Percentiles rank a stretch among this genome's conserved stretches.
These are phyloP conservation scores for Polypterus bichir DNA, from an alignment of 2,113 vertebrate species.

Conservation along the genomic window DNA sequence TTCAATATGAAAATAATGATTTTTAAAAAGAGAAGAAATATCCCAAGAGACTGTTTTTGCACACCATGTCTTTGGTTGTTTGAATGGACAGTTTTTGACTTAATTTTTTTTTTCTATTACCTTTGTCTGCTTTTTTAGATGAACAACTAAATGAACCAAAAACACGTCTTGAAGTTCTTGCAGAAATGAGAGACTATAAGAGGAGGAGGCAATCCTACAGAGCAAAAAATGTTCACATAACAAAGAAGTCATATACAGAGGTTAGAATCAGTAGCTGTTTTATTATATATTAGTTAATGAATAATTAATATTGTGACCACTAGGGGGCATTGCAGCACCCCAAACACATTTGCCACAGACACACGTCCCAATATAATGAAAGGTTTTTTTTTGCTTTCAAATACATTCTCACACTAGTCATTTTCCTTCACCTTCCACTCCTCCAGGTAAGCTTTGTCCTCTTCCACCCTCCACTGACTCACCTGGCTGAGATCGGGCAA, in stretches of 20 bases:
- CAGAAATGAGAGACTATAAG: slow-evolving; percentile 97
- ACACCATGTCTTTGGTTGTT: slow-evolving; percentile 4
- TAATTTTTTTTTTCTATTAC: background rate
- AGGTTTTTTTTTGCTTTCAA: too few relatives aligned
- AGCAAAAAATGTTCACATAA: slow-evolving; percentile 96
- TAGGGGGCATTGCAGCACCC: background rate
- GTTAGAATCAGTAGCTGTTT: slow-evolving; percentile 32
- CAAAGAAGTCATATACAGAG: slow-evolving; percentile 95
- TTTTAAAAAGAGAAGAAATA: too few relatives aligned
- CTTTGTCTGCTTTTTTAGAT: slow-evolving; percentile 38
- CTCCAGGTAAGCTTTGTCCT: too few relatives aligned
- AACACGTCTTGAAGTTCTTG: slow-evolving; percentile 90
- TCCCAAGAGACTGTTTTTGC: background rate
- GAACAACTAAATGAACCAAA: slow-evolving; percentile 78
- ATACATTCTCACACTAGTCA: too few relatives aligned
- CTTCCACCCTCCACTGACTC: too few relatives aligned
- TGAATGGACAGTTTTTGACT: slow-evolving; percentile 7
- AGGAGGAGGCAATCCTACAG: slow-evolving; percentile 87
- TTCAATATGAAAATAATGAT: too few relatives aligned
- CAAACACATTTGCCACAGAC: too few relatives aligned
- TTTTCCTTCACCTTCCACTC: too few relatives aligned
- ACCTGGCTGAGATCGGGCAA: too few relatives aligned
- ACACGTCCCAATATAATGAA: too few relatives aligned
- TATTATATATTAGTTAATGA: slow-evolving; percentile 4
- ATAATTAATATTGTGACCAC: background rate